phyloP scores from a whole-genome alignment of 2,113 vertebrate species.

The Sialia sialis region DNA sequence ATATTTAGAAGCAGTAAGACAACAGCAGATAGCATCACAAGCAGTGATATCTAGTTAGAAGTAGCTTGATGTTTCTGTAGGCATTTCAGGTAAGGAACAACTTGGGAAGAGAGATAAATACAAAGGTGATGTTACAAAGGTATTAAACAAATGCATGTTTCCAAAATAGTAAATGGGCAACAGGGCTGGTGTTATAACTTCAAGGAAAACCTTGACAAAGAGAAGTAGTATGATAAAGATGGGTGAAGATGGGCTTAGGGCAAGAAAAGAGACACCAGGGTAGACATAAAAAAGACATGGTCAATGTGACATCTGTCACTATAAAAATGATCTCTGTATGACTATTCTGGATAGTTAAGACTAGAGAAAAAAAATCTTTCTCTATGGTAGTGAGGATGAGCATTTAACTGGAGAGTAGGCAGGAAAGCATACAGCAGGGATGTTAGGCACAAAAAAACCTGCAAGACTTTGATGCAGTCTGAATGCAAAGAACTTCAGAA shows the following conservation, averaged over 20 bases:
- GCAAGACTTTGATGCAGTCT: neutral
- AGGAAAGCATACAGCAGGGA: neutral
- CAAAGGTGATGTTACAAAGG: neutral
- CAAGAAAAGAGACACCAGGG: neutral
- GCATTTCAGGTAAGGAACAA: neutral
- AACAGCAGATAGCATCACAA: neutral
- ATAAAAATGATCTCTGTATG: neutral
- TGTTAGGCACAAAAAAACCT: neutral
- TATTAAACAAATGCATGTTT: neutral
- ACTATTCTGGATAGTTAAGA: neutral
- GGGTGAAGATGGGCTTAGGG: neutral
- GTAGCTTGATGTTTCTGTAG: neutral
- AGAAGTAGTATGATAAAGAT: neutral
- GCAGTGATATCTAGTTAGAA: neutral
- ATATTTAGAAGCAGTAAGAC: neutral
- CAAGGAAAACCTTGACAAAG: neutral
- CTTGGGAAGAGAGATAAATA: neutral
- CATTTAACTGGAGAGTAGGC: neutral
- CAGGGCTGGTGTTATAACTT: neutral
- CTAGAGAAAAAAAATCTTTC: neutral
- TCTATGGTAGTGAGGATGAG: neutral
- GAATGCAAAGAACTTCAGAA: neutral
- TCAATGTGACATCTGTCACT: neutral
- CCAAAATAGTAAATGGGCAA: neutral
- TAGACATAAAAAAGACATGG: neutral